phyloP scores from a whole-genome alignment of 2,888 invertebrate genomes.

The Morpho helenor region DNA sequence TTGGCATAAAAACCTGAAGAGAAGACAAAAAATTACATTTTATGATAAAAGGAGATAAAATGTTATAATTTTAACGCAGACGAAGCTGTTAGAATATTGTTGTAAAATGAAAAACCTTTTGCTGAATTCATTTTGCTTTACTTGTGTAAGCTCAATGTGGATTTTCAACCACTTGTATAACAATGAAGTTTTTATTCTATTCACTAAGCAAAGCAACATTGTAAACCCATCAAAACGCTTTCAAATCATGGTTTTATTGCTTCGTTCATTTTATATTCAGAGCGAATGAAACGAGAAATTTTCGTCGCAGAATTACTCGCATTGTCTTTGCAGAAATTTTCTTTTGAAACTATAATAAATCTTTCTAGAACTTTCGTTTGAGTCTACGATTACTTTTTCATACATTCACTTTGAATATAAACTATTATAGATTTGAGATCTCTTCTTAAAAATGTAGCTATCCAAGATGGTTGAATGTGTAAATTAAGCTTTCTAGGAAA shows the following conservation, averaged over 20 bases:
- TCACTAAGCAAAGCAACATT: slow-evolving; percentile 13
- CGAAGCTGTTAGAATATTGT: not conserved
- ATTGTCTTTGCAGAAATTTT: slow-evolving; percentile 21
- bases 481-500: not conserved
- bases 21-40: too few relatives aligned
- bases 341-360: slow-evolving; percentile 22
- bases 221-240: slow-evolving; percentile 20
- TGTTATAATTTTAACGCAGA: not conserved
- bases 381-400: slow-evolving; percentile 8
- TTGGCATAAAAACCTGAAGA: too few relatives aligned
- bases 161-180: slow-evolving; percentile 8
- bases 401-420: slow-evolving; percentile 16
- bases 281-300: slow-evolving; percentile 20
- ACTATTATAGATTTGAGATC: slow-evolving; percentile 11
- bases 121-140: slow-evolving; percentile 1
- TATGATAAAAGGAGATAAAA: not conserved
- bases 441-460: not conserved
- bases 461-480: not conserved
- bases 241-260: slow-evolving; percentile 20
- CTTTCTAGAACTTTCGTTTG: slow-evolving; percentile 12
- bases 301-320: slow-evolving; percentile 14
- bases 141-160: not conserved
- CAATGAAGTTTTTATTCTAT: slow-evolving; percentile 11
- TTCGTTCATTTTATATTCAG: slow-evolving; percentile 20
- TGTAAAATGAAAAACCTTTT: not conserved